Base-by-base conservation (phyloP, 2,888 invertebrate species). In the Heliothis peltigera region DNA sequence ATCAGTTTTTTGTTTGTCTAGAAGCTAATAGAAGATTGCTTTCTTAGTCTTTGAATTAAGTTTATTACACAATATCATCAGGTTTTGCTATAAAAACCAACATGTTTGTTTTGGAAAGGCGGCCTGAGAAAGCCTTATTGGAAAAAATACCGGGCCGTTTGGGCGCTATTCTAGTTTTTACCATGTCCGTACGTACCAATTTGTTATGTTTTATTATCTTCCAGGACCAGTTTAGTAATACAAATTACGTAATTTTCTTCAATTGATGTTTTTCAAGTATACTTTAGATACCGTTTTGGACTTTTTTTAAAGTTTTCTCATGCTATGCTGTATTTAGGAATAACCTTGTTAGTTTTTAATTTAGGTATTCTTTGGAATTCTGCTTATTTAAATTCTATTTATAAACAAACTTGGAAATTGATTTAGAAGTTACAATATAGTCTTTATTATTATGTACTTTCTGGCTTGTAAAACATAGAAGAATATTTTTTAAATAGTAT, bases 71-170 rank as follows among this genome's bases (percentile, higher is more conserved):
- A 28, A 28, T 28, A 6, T 8, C 28, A 7, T 28, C 28, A 28
- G 25, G 25, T 25, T 21, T 42, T 49, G 18, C 21, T 10, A 62
- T 48, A 43, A 49, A 57, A 25, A 49, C 22, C 22, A n/a, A 43
- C 49, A 57, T 35, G 32, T 58, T 47, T 47, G 17, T 55, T 74
- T 56, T 35, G 42, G 19, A 57, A 65, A 70, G 64, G 64, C 70
- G 52, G 64, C 53, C 48, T 19, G 43, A 58, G 46, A 58, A 64
- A 58, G 39, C n/a, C n/a, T 39, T 48, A n/a, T 51, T 68, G 71
- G 48, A 60, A 54, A 65, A 57, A 57, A 22, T 22, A 55, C 18
- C 28, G 7, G 7, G 10, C 21, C 49, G 18, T 51, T 61, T 5
- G 35, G 32, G 12, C 43, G 21, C 4, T 46, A 42, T 46, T 25